Conservation (phyloP, 2,888 invertebrate species). For the Amorpha juglandis region DNA sequence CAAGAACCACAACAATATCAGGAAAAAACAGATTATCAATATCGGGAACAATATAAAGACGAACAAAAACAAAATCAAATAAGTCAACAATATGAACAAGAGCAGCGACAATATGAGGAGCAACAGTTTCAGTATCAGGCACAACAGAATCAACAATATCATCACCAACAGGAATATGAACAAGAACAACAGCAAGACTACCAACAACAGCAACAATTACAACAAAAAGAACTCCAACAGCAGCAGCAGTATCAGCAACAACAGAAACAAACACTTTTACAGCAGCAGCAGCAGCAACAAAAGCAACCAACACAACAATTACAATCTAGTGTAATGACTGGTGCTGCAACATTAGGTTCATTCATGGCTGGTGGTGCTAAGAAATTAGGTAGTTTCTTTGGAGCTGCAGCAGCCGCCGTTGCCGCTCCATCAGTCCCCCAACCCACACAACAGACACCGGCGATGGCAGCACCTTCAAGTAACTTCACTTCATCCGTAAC, state of each 20-base stretch:
- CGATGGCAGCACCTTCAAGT: constrained; percentile 51
- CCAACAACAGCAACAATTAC: constrained; percentile 46
- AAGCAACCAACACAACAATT: constrained; percentile 72
- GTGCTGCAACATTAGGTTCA: constrained; percentile 78
- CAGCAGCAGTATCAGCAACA: constrained; percentile 47
- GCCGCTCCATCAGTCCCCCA: constrained; percentile 62
- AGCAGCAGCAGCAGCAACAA: constrained; percentile 61
- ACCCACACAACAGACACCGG: constrained; percentile 44
- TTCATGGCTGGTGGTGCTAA: constrained; percentile 81
- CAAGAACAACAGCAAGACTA: constrained; percentile 48
- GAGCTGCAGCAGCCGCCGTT: constrained; percentile 78
- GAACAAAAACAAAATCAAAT: constrained; percentile 44
- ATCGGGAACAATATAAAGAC: constrained; percentile 44
- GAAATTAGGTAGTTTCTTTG: constrained; percentile 78
- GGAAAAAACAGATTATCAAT: constrained; percentile 49
- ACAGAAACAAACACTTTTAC: constrained; percentile 48
- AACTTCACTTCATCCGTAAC: constrained; percentile 60
- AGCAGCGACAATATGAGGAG: constrained; percentile 44
- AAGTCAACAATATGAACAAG: constrained; percentile 50
- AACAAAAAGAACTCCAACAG: constrained; percentile 46
- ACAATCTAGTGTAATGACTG: constrained; percentile 73
- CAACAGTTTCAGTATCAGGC: constrained; percentile 45
- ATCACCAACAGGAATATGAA: constrained; percentile 50
- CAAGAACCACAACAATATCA: constrained; percentile 49
- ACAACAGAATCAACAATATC: constrained; percentile 52